Percentiles rank a stretch among this genome's conserved stretches.
Evolutionary conservation across 1,140 invertebrate species (phyloP).

Genomic region (Arion vulgaris): DNA sequence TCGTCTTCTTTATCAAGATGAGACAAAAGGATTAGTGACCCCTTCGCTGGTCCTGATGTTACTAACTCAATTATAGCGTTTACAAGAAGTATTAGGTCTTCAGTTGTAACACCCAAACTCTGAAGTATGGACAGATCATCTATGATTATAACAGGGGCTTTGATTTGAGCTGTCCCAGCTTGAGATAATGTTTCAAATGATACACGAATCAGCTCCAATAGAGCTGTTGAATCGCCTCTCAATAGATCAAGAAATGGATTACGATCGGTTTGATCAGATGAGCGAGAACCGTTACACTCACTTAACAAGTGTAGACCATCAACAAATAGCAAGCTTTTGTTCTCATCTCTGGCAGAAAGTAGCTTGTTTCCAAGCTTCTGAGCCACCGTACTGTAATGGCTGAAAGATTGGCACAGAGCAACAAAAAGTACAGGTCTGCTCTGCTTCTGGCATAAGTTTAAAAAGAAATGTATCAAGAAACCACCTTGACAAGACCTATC

Average conservation of each 20-base stretch:
- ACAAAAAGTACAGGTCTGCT: slow-evolving; percentile 4
- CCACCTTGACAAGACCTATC: slow-evolving; percentile 27
- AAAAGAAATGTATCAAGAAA: slow-evolving; percentile 32
- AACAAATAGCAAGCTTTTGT: slow-evolving; percentile 50
- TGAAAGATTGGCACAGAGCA: slow-evolving; percentile 34
- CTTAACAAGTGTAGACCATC: slow-evolving; percentile 52
- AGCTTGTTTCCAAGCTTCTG: slow-evolving; percentile 56
- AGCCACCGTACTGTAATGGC: slow-evolving; percentile 55
- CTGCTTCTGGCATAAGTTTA: slow-evolving; percentile 29
- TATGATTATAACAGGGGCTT: slow-evolving; percentile 48
- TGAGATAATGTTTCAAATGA: slow-evolving; percentile 12
- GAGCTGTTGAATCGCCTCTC: background rate
- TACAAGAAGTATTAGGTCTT: slow-evolving; percentile 42
- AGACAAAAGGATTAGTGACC: slow-evolving; percentile 42
- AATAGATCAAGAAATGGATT: slow-evolving; percentile 8
- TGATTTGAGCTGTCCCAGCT: background rate
- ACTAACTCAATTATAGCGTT: slow-evolving; percentile 38
- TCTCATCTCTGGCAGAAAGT: slow-evolving; percentile 35
- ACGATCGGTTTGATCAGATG: background rate
- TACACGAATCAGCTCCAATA: background rate
- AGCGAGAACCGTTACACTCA: slow-evolving; percentile 23
- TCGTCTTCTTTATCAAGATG: slow-evolving; percentile 44
- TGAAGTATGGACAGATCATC: slow-evolving; percentile 54
- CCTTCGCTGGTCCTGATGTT: slow-evolving; percentile 9
- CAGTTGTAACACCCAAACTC: slow-evolving; percentile 43